Percentiles rank a stretch among this genome's conserved stretches.
Conservation (phyloP, 37 sponge, comb jelly and placozoan species). For the Mnemiopsis leidyi region DNA sequence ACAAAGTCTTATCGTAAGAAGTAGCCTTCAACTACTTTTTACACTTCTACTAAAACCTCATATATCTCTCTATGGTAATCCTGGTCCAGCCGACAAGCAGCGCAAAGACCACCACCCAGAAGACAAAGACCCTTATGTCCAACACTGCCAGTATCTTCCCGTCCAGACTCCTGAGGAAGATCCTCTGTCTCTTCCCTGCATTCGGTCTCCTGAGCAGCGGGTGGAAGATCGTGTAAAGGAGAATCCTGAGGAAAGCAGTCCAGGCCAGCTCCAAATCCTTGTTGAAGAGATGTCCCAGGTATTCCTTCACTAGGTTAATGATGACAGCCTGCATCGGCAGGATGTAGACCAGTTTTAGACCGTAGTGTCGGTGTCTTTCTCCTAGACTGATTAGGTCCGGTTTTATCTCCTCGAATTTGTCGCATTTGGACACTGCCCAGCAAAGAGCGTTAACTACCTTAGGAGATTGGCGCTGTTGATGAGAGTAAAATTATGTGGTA, state of each 20-base stretch:
- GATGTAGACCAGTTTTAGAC: conserved; percentile 10
- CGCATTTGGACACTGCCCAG: conserved; percentile 1
- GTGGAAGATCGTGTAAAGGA: background rate
- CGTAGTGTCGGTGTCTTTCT: conserved; percentile 21
- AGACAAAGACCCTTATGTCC: background rate
- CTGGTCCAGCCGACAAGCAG: background rate
- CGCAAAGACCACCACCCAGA: background rate
- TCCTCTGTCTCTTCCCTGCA: background rate
- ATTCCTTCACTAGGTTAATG: background rate
- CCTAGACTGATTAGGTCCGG: background rate
- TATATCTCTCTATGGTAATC: background rate
- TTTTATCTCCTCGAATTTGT: background rate
- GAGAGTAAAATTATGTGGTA: no score
- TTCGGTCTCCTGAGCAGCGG: background rate
- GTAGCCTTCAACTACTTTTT: no score
- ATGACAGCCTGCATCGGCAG: conserved; percentile 48
- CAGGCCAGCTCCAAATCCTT: background rate
- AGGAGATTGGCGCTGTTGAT: no score
- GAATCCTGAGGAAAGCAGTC: background rate
- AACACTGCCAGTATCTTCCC: background rate
- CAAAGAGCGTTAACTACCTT: conserved; percentile 42
- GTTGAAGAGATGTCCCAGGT: conserved; percentile 30
- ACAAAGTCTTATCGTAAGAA: no score
- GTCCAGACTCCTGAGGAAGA: background rate
- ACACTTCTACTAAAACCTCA: no score